Evolutionary conservation across 2,113 vertebrate species (phyloP).

Genomic region (Prunella himalayana): DNA sequence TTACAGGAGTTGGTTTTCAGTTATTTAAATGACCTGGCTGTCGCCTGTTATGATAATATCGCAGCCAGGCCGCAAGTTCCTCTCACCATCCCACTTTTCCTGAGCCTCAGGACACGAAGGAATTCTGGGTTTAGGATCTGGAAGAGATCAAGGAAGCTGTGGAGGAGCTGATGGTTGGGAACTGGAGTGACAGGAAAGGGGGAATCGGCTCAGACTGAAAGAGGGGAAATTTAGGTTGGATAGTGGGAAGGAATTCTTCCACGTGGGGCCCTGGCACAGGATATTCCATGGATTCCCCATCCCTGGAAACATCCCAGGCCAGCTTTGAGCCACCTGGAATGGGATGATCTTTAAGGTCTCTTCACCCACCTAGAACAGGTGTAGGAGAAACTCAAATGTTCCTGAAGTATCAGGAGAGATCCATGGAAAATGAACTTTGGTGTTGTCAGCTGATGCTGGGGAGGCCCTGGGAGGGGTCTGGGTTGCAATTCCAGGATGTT

Average conservation of each 20-base stretch:
- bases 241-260: neutral
- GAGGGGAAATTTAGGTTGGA: neutral
- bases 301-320: neutral
- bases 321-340: neutral
- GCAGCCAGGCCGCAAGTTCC: neutral
- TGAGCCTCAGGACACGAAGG: neutral
- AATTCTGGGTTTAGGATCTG: neutral
- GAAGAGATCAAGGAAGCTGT: neutral
- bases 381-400: accelerated
- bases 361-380: accelerated
- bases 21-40: neutral
- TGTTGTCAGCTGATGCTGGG: neutral
- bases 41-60: neutral
- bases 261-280: neutral
- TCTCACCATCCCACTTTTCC: neutral
- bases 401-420: neutral
- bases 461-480: neutral
- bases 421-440: neutral
- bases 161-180: neutral
- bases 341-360: neutral
- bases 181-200: neutral
- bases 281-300: neutral
- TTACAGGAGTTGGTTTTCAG: neutral
- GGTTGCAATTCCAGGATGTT: neutral
- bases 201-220: neutral